Percentiles rank a stretch among this genome's conserved stretches.
phyloP scores from a whole-genome alignment of 1,140 invertebrate species.

The Dendrolimus kikuchii region DNA sequence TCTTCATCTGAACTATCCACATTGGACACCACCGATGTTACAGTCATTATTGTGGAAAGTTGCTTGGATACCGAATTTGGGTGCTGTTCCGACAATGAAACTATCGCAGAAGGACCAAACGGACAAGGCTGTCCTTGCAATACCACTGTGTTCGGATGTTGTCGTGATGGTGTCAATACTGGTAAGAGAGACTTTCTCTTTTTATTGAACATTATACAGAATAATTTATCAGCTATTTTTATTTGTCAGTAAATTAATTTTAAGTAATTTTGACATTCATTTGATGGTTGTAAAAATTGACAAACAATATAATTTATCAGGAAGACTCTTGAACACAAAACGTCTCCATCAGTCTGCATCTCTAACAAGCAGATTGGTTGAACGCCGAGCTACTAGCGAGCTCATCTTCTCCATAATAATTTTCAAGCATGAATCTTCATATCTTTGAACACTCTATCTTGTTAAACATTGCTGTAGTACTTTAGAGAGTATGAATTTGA shows the following conservation, averaged over 20 bases:
- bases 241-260: too few species aligned
- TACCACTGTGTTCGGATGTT: constrained; percentile 87
- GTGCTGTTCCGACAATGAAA: constrained; percentile 84
- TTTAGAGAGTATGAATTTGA: too few species aligned
- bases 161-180: constrained; percentile 86
- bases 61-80: constrained; percentile 78
- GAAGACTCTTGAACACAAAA: too few species aligned
- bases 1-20: not conserved
- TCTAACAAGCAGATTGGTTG: too few species aligned
- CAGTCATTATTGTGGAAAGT: constrained; percentile 18
- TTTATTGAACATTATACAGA: not conserved
- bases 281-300: too few species aligned
- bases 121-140: constrained; percentile 85
- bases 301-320: too few species aligned
- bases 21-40: constrained; percentile 4
- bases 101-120: constrained; percentile 79
- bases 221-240: too few species aligned
- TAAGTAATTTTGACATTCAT: too few species aligned
- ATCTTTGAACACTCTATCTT: not conserved
- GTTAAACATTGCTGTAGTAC: too few species aligned
- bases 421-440: not conserved
- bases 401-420: too few species aligned
- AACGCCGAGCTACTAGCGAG: too few species aligned
- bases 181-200: constrained; percentile 70
- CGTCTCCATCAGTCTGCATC: too few species aligned